Evolutionary conservation across 2,888 invertebrate genomes (phyloP).

Genomic region (Morpho deidamia): DNA sequence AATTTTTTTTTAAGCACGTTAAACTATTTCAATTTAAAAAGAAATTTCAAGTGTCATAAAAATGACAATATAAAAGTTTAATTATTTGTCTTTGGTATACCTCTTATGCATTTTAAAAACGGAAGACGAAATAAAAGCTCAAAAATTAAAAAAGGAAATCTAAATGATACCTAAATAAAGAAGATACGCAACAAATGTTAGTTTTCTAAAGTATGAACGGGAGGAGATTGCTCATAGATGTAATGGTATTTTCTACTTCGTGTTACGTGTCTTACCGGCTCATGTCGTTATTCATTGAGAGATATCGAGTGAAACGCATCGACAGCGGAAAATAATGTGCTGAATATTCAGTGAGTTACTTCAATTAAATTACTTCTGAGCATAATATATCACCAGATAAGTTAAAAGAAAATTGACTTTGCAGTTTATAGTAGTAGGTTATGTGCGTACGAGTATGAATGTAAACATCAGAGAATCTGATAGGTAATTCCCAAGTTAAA

Average conservation of each 20-base stretch:
- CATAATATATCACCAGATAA: too few species aligned
- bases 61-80: too few species aligned
- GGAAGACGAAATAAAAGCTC: background rate
- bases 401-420: background rate
- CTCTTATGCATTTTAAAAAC: too few species aligned
- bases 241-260: conserved; percentile 41
- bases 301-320: conserved; percentile 32
- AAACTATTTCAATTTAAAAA: too few species aligned
- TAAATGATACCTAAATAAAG: background rate
- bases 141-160: background rate
- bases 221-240: conserved; percentile 37
- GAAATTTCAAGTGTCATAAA: too few species aligned
- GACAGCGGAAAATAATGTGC: conserved; percentile 18
- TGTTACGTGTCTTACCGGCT: conserved; percentile 43
- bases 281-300: conserved; percentile 41
- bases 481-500: background rate
- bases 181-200: background rate
- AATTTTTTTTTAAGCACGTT: too few species aligned
- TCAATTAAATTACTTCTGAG: background rate
- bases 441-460: too few species aligned
- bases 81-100: too few species aligned
- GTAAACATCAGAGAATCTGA: too few species aligned
- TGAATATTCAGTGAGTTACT: conserved; percentile 21
- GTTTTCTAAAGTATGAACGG: conserved; percentile 30
- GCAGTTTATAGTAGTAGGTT: too few species aligned